Conservation (phyloP, 1,140 invertebrate species). For the Tetraneura akinire region DNA sequence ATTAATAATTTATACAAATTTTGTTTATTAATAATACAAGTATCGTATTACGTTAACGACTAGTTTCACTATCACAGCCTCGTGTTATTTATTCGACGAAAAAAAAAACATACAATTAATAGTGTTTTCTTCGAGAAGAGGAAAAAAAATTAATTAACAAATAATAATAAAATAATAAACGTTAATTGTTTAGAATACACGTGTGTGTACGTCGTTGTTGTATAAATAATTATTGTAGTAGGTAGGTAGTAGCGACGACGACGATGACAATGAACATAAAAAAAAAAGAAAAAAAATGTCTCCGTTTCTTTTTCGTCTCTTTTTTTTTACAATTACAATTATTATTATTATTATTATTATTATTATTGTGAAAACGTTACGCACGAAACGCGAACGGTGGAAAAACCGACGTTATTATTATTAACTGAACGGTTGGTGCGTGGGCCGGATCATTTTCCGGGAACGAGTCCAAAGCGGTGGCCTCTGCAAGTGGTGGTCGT, state of each 20-base stretch:
- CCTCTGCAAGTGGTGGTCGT: constrained; percentile 35
- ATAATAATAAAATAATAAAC: neutral
- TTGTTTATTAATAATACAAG: neutral
- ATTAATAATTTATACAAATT: no score
- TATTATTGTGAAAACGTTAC: no score
- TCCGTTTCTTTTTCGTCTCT: no score
- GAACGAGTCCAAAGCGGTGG: constrained; percentile 42
- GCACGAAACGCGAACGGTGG: neutral
- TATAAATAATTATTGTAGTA: no score
- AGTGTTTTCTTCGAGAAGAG: constrained; percentile 8
- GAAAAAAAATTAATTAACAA: neutral
- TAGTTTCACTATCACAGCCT: constrained; percentile 51
- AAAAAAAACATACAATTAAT: neutral
- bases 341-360: no score
- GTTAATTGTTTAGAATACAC: neutral
- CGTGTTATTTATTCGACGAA: constrained; percentile 13
- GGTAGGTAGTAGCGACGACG: neutral
- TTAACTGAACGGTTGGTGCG: constrained; percentile 48
- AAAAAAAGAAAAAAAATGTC: no score
- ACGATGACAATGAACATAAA: no score
- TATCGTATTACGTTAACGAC: constrained; percentile 27
- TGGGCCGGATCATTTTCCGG: constrained; percentile 47
- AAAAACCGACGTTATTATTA: constrained; percentile 40
- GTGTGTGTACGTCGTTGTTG: neutral
- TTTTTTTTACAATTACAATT: no score